Percentiles rank a stretch among this genome's conserved stretches.
Conservation (phyloP, 2,888 invertebrate genomes). For the Philonicus albiceps region DNA sequence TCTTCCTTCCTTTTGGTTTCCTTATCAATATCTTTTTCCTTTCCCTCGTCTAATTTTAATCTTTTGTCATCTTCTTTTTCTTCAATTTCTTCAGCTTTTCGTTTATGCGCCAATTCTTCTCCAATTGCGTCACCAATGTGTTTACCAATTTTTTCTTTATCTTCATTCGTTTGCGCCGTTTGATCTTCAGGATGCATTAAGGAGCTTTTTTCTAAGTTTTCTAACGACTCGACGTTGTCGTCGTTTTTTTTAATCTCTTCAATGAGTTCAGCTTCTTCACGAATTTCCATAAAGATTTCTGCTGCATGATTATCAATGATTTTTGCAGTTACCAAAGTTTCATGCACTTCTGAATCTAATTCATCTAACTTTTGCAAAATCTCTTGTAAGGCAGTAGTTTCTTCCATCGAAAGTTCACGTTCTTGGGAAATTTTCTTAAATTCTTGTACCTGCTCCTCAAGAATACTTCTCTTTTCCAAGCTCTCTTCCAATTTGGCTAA, state of each 20-base stretch:
- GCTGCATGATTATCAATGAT: slow-evolving; percentile 49
- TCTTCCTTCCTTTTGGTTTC: neutral
- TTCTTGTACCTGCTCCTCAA: slow-evolving; percentile 2
- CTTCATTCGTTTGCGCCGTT: neutral
- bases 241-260: slow-evolving; percentile 63
- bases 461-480: neutral
- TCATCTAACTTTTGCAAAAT: slow-evolving; percentile 66
- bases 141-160: neutral
- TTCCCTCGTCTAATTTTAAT: slow-evolving; percentile 8
- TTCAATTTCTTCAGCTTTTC: neutral
- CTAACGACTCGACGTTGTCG: slow-evolving; percentile 56
- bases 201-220: slow-evolving; percentile 37
- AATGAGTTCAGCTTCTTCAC: slow-evolving; percentile 63
- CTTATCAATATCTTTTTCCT: neutral
- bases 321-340: slow-evolving; percentile 60
- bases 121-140: neutral
- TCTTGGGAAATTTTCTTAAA: slow-evolving; percentile 56
- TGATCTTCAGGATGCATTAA: slow-evolving; percentile 36
- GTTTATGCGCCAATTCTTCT: neutral
- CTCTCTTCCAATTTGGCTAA: slow-evolving; percentile 2
- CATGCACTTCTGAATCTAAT: slow-evolving; percentile 67
- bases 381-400: slow-evolving; percentile 62
- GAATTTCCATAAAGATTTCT: slow-evolving; percentile 46
- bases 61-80: slow-evolving; percentile 29
- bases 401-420: slow-evolving; percentile 62